Evolutionary conservation across 2,797 vertebrate genomes (phyloP).

Genomic region (Manis crassicaudata): DNA sequence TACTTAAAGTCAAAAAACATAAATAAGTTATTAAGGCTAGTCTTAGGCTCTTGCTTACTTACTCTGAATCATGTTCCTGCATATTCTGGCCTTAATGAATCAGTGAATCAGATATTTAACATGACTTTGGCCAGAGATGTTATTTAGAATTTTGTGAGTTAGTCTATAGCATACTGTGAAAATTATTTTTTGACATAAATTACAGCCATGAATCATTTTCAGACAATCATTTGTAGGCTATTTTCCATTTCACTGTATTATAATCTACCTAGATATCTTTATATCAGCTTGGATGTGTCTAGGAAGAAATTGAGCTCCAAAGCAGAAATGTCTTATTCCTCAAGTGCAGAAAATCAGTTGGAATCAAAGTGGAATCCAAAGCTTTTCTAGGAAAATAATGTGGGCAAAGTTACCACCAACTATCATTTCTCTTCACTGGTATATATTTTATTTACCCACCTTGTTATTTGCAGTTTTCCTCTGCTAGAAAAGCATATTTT

Average conservation of each 20-base stretch:
- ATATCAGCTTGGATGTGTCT: not conserved
- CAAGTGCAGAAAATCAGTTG: not conserved
- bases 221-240: not conserved
- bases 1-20: not conserved
- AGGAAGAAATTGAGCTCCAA: conserved; percentile 2
- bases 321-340: conserved; percentile 10
- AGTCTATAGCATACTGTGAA: not conserved
- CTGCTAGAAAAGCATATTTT: not conserved
- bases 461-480: conserved; percentile 20
- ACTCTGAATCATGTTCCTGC: not conserved
- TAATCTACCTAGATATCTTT: not conserved
- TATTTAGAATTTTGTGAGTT: not conserved
- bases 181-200: conserved; percentile 49
- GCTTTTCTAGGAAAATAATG: not conserved
- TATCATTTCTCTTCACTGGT: not conserved
- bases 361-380: not conserved
- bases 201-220: not conserved
- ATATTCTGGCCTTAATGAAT: not conserved
- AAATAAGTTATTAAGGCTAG: not conserved
- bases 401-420: not conserved
- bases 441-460: not conserved
- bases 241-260: not conserved
- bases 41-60: not conserved
- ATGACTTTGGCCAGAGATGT: not conserved
- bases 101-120: not conserved